Evolutionary conservation across 2,113 vertebrate species (phyloP).

Genomic region (Heterotis niloticus): DNA sequence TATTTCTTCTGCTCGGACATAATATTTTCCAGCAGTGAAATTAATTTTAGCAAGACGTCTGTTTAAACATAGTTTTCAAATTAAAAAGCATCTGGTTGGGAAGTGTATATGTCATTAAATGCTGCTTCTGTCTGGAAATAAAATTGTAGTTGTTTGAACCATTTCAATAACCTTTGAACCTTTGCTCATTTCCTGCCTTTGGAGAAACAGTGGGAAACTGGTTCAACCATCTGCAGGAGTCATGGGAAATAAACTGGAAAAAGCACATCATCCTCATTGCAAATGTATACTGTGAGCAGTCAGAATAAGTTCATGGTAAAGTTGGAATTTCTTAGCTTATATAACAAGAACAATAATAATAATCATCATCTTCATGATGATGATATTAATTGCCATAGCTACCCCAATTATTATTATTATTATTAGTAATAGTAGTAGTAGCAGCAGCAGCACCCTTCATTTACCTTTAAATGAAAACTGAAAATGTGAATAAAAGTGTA

Average conservation of each 20-base stretch:
- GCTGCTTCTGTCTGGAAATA: slow-evolving; percentile 26
- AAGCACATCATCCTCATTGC: slow-evolving; percentile 16
- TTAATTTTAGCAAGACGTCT: background rate
- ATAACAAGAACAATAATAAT: too few species aligned
- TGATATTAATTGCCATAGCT: too few species aligned
- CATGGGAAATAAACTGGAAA: slow-evolving; percentile 62
- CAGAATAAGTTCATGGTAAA: background rate
- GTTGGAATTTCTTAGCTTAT: background rate
- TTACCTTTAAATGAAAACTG: too few species aligned
- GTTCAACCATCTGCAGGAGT: slow-evolving; percentile 61
- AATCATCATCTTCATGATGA: too few species aligned
- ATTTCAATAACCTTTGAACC: slow-evolving; percentile 57
- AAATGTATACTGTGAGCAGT: slow-evolving; percentile 11
- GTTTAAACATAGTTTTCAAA: slow-evolving; percentile 12
- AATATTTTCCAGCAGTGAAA: background rate
- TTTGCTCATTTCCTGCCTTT: slow-evolving; percentile 65
- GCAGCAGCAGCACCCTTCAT: background rate
- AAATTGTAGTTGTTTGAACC: slow-evolving; percentile 54
- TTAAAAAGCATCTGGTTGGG: background rate
- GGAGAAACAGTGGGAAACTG: slow-evolving; percentile 55
- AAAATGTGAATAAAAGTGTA: too few species aligned
- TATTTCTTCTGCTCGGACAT: background rate
- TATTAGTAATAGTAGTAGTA: slow-evolving; percentile 35
- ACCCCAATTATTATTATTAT: background rate
- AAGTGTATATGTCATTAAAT: background rate